Evolutionary conservation across 2,113 vertebrate species (phyloP).

Genomic region (Thalassoma bifasciatum): DNA sequence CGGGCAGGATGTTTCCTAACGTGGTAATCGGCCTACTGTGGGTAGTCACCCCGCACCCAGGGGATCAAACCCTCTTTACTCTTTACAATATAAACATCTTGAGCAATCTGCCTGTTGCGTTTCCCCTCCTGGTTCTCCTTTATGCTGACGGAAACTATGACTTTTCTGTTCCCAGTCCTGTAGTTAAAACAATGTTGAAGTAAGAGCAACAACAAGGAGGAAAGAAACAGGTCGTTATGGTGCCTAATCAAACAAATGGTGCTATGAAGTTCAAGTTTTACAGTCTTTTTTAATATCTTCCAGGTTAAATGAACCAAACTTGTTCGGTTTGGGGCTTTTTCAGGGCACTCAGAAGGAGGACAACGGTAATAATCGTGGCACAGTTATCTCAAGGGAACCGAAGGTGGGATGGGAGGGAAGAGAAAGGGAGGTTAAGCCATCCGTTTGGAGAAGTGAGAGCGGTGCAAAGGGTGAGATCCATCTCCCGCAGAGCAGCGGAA

Average conservation of each 20-base stretch:
- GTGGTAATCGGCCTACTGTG: conserved; percentile 76
- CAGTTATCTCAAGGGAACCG: conserved; percentile 39
- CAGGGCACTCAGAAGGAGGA: conserved; percentile 56
- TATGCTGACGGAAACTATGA: conserved; percentile 74
- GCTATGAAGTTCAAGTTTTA: conserved; percentile 2
- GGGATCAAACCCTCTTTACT: conserved; percentile 71
- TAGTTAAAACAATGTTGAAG: conserved; percentile 47
- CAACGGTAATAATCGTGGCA: conserved; percentile 36
- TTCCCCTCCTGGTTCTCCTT: conserved; percentile 47
- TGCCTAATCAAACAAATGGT: conserved; percentile 23
- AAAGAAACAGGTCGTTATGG: conserved; percentile 31
- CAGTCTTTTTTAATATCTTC: neutral
- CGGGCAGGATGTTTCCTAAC: conserved; percentile 79
- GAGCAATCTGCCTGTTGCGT: conserved; percentile 55
- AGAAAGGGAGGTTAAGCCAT: conserved; percentile 25
- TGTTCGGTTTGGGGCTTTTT: conserved; percentile 47
- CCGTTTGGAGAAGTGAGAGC: conserved; percentile 53
- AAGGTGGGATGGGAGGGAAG: conserved; percentile 17
- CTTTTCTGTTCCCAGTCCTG: conserved; percentile 52
- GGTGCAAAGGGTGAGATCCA: conserved; percentile 52
- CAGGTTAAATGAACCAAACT: neutral
- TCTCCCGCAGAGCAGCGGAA: conserved; percentile 71
- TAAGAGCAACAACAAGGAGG: conserved; percentile 32
- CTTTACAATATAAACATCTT: conserved; percentile 77
- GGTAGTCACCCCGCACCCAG: conserved; percentile 66